Percentiles rank a stretch among this genome's conserved stretches.
Evolutionary conservation across 2,888 invertebrate species (phyloP).

Genomic region (Chironomus tentans): DNA sequence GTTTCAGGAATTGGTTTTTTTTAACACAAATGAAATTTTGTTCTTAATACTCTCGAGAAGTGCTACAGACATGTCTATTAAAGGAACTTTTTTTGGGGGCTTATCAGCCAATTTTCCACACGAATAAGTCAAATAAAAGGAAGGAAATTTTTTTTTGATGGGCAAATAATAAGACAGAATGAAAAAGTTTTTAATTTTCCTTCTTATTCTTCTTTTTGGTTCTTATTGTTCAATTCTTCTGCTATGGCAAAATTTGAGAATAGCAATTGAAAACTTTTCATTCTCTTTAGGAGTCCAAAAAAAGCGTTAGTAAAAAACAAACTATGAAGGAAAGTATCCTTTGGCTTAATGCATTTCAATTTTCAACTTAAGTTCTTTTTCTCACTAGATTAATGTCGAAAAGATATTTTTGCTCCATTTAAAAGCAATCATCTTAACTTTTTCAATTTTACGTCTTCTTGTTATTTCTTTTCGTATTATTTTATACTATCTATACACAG

Average conservation of each 20-base stretch:
- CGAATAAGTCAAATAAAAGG: constrained; percentile 5
- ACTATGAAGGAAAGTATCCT: background rate
- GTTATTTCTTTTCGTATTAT: too few relatives aligned
- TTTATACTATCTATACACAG: background rate
- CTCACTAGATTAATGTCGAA: constrained; percentile 15
- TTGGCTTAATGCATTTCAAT: constrained; percentile 13
- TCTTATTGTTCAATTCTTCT: too few relatives aligned
- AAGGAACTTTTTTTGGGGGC: background rate
- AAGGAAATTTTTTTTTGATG: background rate
- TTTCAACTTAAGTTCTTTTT: background rate
- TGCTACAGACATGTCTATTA: background rate
- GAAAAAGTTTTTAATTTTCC: background rate
- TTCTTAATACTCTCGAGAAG: too few relatives aligned
- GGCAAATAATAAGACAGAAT: background rate
- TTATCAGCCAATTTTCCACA: constrained; percentile 23
- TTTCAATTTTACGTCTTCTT: constrained; percentile 19
- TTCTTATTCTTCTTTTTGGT: background rate
- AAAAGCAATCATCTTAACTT: constrained; percentile 24
- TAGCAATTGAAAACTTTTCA: background rate
- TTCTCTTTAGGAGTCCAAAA: background rate
- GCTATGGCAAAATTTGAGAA: too few relatives aligned
- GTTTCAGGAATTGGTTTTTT: too few relatives aligned
- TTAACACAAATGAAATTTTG: too few relatives aligned
- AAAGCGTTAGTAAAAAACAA: background rate
- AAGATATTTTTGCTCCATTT: constrained; percentile 23